Evolutionary conservation across 2,113 vertebrate species (phyloP).

Genomic region (Sclerurus mexicanus): DNA sequence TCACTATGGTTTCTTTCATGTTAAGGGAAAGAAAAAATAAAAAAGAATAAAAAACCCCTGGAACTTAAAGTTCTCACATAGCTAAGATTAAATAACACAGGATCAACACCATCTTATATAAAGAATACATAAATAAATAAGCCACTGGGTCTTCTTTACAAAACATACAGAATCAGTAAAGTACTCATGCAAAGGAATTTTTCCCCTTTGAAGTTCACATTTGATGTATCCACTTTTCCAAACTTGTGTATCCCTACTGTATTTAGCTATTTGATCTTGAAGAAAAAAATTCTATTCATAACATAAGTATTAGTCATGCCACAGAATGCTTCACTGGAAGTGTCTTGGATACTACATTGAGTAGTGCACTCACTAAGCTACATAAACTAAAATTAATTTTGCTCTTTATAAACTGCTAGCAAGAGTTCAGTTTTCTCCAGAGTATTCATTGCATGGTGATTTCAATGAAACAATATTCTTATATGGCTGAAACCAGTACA

Average conservation of each 20-base stretch:
- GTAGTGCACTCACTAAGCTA: background rate
- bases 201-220: background rate
- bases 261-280: background rate
- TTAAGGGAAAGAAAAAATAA: background rate
- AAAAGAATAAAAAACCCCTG: background rate
- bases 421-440: background rate
- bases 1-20: background rate
- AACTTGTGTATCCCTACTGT: background rate
- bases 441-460: background rate
- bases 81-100: background rate
- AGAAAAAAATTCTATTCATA: background rate
- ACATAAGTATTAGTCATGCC: background rate
- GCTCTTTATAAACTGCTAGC: background rate
- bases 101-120: background rate
- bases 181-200: background rate
- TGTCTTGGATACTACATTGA: background rate
- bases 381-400: background rate
- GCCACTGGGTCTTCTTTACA: background rate
- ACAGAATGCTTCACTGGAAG: background rate
- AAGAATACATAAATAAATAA: slow-evolving; percentile 20
- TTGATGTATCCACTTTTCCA: background rate
- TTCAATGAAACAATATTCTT: background rate
- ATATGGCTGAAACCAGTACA: background rate
- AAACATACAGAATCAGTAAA: background rate
- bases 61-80: background rate